A percentile compares a stretch with the other conserved stretches of the same genome.
Evolutionary conservation across 2,797 vertebrate species (phyloP).

Genomic region (Luscinia luscinia): DNA sequence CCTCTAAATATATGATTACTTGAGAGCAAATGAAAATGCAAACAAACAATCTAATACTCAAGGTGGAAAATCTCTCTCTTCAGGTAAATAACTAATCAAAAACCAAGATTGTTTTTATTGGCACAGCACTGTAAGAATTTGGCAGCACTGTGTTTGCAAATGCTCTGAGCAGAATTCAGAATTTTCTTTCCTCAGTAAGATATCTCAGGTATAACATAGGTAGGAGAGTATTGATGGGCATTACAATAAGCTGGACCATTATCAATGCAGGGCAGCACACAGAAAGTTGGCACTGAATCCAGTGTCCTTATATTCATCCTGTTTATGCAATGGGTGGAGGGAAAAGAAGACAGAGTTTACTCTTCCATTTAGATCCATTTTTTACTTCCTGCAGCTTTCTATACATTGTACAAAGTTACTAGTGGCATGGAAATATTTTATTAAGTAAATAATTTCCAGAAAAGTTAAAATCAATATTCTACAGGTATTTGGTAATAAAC

Average conservation of each 20-base stretch:
- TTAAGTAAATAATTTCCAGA: neutral
- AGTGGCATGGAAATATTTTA: neutral
- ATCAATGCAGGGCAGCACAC: neutral
- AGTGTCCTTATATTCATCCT: neutral
- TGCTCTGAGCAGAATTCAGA: neutral
- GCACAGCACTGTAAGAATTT: neutral
- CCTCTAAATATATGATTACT: conserved; percentile 45
- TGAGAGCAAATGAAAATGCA: conserved; percentile 56
- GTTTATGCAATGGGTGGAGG: neutral
- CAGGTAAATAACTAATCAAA: conserved; percentile 64
- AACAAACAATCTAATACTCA: conserved; percentile 57
- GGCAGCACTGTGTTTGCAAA: neutral
- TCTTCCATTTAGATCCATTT: neutral
- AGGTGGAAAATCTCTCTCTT: conserved; percentile 47
- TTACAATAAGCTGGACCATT: neutral
- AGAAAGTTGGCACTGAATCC: neutral
- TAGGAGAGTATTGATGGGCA: neutral
- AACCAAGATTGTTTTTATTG: neutral
- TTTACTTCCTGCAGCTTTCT: neutral
- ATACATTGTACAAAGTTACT: neutral
- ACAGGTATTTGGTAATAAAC: neutral
- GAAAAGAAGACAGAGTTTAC: neutral
- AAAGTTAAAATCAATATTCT: neutral
- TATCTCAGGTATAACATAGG: neutral
- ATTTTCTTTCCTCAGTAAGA: neutral